Evolutionary conservation across 2,888 invertebrate genomes (phyloP), one percentile per base, ranked within the genome.

Genomic region (Hoplodrina blanda): DNA sequence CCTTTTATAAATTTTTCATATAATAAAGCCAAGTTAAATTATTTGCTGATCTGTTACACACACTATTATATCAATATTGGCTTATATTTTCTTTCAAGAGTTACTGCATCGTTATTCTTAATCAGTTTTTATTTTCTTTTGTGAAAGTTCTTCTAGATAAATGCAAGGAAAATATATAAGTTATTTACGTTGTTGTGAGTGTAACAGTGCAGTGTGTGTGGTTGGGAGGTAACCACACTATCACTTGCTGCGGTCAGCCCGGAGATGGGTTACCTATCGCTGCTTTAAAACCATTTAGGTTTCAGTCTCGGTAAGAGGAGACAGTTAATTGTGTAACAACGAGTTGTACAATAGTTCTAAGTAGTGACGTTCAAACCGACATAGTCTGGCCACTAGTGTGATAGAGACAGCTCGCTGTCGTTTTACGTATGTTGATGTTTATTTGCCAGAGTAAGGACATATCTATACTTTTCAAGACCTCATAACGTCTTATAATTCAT

Each of bases 101-200:
- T 49, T 1, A 56, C 11, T 49, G 10, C 15, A 41, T 49, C 30
- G 30, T 69, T 60, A 19, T 41, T 55, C 46, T 19, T 5, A 10
- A 50, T 37, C n/a, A n/a, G 2, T 50, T 50, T 63, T 62, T 53
- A 6, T 19, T 59, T 73, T 73, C 20, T 68, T 33, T 41, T 11
- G 41, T 57, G 20, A 5, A 11, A 33, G 15, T 20, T 37, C 46
- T 46, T 60, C 60, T 5, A 60, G 19, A 62, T 37, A 46, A 62
- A 69, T 20, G 1, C 41, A 55, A 30, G 19, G n/a, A 55, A 55
- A 55, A 69, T 61, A 30, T 20, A 19, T n/a, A 4, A 50, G 41
- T 20, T 0, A 15, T 54, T 62, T 30, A 30, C 30, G 20, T n/a
- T 55, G 41, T 41, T n/a, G 17, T 11, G 7, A 15, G 13, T 50